Conservation (phyloP, 1,140 invertebrate genomes). For the Trypoxylus dichotomus region DNA sequence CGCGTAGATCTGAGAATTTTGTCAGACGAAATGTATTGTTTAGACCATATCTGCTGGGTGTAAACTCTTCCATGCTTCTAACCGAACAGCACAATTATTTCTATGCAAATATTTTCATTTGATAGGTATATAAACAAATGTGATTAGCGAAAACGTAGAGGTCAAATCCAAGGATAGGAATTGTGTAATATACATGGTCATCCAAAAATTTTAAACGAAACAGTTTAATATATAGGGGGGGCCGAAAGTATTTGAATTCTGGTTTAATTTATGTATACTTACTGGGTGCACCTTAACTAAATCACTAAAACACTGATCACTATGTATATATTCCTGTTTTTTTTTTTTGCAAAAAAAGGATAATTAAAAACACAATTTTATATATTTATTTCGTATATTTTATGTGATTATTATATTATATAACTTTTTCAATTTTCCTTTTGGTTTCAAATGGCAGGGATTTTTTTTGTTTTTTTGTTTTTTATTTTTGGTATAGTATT, state of each 20-base stretch:
- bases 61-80: conserved; percentile 51
- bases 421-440: conserved; percentile 2
- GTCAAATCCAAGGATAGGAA: no score
- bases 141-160: no score
- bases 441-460: neutral
- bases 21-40: conserved; percentile 69
- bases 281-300: neutral
- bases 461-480: no score
- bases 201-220: no score
- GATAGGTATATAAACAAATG: no score
- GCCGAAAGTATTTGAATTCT: no score
- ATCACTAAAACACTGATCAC: neutral
- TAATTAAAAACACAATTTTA: neutral
- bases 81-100: no score
- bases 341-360: neutral
- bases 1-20: conserved; percentile 73
- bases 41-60: conserved; percentile 63
- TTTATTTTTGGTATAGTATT: neutral
- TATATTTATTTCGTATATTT: neutral
- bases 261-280: no score
- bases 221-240: no score
- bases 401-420: neutral
- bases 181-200: no score
- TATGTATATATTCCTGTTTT: neutral
- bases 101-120: no score